Base-by-base conservation (phyloP, 2,888 invertebrate species). In the Epinotia ramella region DNA sequence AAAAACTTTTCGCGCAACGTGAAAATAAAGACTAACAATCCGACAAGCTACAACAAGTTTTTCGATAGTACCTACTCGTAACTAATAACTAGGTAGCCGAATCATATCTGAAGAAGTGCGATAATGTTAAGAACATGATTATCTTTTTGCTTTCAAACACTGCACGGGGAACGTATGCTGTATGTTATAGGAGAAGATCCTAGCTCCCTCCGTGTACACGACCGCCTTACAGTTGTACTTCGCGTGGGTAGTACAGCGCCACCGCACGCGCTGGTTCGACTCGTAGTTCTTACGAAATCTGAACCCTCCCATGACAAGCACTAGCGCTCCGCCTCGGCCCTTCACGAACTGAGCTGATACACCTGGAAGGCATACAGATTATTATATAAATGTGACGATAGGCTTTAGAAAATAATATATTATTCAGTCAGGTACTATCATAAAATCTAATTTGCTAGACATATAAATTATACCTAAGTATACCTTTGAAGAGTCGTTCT, bases 241-340 rank as follows among this genome's bases (percentile, higher is more conserved):
- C 20, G 84, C 82, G 57, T 86, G 84, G 0, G 83, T 78, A 5
- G 84, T 80, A 70, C 87, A 87, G 9, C 84, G 76, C 87, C 86
- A 87, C 20, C 84, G 77, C 4, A 78, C 64, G 63, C 73, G 66
- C 12, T 46, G 65, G 46, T 63, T 73, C 3, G 70, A 28, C 62
- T 72, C 49, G 3, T 79, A 73, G 64, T 77, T 77, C 7, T 77
- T 74, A 40, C 78, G 79, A 57, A 84, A 85, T 33, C 81, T 80
- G 67, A 78, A 79, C 0, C 81, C 81, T 0, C 78, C 83, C 82
- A 78, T 67, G 11, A 76, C 56, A 2, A 76, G 49, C 1, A 76
- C 76, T 9, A 68, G 77, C 7, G 73, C 74, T n/a, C 77, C 77
- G 0, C 84, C 84, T 57, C 81, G 78, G 3, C 78, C 77, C 24